Percentiles rank a stretch among this genome's conserved stretches.
These are phyloP conservation scores for Oxyura jamaicensis DNA, from an alignment of 2,113 vertebrate genomes.

Conservation along the genomic window DNA sequence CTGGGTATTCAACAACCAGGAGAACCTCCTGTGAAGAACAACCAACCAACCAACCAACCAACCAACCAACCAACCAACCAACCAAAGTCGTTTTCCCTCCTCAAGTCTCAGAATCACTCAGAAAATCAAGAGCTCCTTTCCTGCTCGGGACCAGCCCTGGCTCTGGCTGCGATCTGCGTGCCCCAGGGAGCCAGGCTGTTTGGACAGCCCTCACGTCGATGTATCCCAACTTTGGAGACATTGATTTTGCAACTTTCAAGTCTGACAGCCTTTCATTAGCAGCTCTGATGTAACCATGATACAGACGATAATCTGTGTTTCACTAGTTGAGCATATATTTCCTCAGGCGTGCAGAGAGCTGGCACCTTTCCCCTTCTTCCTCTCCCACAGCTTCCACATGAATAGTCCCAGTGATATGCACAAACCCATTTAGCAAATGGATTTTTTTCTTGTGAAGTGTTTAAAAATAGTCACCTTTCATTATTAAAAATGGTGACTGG, in stretches of 20 bases:
- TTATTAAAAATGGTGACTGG: slow-evolving; percentile 18
- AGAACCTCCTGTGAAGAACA: too few species aligned
- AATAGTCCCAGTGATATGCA: not conserved
- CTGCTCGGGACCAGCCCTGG: fast-evolving
- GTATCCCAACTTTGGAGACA: not conserved
- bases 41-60: too few species aligned
- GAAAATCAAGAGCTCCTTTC: not conserved
- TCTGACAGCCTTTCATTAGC: not conserved
- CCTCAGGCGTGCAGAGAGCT: not conserved
- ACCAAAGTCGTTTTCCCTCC: not conserved
- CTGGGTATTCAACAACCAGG: too few species aligned
- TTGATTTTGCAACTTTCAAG: not conserved
- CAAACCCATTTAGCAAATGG: slow-evolving; percentile 56
- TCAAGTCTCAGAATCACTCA: not conserved
- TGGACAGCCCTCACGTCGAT: fast-evolving
- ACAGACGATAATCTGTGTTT: not conserved
- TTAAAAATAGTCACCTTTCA: slow-evolving; percentile 37
- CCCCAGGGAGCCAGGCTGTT: not conserved
- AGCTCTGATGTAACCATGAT: not conserved
- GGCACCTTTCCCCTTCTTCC: not conserved
- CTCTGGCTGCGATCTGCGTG: fast-evolving
- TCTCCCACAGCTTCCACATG: not conserved
- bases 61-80: too few species aligned
- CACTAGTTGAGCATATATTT: not conserved
- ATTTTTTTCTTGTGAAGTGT: slow-evolving; percentile 22